Percentiles rank a stretch among this genome's conserved stretches.
These are phyloP conservation scores for Parnassius apollo DNA, from an alignment of 2,888 invertebrate species.

Conservation along the genomic window DNA sequence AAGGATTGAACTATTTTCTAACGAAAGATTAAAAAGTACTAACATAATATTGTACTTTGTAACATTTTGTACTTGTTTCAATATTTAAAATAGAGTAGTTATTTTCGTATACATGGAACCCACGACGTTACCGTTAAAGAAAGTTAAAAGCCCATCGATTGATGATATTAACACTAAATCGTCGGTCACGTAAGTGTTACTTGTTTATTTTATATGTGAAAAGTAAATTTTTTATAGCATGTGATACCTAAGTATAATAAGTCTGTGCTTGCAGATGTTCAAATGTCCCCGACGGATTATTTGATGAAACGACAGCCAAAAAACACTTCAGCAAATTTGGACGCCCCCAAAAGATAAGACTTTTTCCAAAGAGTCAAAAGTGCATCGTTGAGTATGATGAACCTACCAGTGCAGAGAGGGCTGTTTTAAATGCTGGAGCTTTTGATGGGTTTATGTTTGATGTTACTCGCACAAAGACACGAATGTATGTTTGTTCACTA, in stretches of 20 bases:
- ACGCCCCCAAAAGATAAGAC: constrained; percentile 82
- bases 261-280: constrained; percentile 72
- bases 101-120: constrained; percentile 43
- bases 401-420: constrained; percentile 79
- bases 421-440: constrained; percentile 81
- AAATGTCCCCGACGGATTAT: constrained; percentile 83
- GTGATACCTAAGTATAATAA: neutral
- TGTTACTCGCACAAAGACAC: constrained; percentile 76
- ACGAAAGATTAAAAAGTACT: too few species aligned
- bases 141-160: constrained; percentile 52
- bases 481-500: constrained; percentile 52
- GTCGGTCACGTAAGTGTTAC: constrained; percentile 66
- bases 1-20: too few species aligned
- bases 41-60: too few species aligned
- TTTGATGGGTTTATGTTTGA: constrained; percentile 83
- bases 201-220: constrained; percentile 25
- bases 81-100: neutral
- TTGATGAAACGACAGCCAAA: constrained; percentile 82
- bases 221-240: too few species aligned
- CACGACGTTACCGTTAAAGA: constrained; percentile 50
- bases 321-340: constrained; percentile 88
- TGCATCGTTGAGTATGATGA: constrained; percentile 87
- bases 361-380: constrained; percentile 82
- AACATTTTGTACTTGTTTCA: too few species aligned
- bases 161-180: constrained; percentile 59